Percentiles rank a stretch among this genome's conserved stretches.
These are phyloP conservation scores for Myzus persicae DNA, from an alignment of 1,140 invertebrate species.

Conservation along the genomic window DNA sequence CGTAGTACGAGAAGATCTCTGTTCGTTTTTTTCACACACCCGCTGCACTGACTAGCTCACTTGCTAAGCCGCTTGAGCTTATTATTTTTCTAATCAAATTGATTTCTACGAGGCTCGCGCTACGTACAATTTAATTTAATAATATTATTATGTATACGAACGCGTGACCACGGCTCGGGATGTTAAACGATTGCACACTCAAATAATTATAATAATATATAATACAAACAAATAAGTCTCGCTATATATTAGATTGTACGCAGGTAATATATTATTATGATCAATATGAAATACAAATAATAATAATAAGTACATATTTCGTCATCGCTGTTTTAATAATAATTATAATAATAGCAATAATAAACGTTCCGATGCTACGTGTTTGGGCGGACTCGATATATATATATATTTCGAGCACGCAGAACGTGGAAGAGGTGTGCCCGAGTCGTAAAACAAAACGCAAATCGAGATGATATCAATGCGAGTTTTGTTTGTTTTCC, in stretches of 20 bases:
- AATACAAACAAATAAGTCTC: slow-evolving; percentile 33
- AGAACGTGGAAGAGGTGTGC: slow-evolving; percentile 52
- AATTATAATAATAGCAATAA: slow-evolving; percentile 34
- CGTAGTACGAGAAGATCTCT: neutral
- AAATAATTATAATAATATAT: slow-evolving; percentile 7
- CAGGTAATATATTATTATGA: slow-evolving; percentile 22
- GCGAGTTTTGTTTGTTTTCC: slow-evolving; percentile 56
- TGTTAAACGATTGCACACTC: slow-evolving; percentile 16
- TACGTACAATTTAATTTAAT: neutral
- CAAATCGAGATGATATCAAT: slow-evolving; percentile 55
- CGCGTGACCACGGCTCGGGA: neutral
- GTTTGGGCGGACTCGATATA: slow-evolving; percentile 45
- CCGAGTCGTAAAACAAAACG: slow-evolving; percentile 52
- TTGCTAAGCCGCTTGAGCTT: neutral
- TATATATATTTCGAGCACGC: slow-evolving; percentile 21
- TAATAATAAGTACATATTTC: slow-evolving; percentile 1
- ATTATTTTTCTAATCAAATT: slow-evolving; percentile 3
- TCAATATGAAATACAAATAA: neutral
- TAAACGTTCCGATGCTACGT: slow-evolving; percentile 41
- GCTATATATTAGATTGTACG: neutral
- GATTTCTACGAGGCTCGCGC: neutral
- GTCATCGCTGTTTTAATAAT: slow-evolving; percentile 35
- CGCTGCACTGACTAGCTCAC: neutral
- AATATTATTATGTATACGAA: neutral
- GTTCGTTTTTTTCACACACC: neutral